Conservation (phyloP, 2,113 vertebrate genomes). For the Jacana jacana region DNA sequence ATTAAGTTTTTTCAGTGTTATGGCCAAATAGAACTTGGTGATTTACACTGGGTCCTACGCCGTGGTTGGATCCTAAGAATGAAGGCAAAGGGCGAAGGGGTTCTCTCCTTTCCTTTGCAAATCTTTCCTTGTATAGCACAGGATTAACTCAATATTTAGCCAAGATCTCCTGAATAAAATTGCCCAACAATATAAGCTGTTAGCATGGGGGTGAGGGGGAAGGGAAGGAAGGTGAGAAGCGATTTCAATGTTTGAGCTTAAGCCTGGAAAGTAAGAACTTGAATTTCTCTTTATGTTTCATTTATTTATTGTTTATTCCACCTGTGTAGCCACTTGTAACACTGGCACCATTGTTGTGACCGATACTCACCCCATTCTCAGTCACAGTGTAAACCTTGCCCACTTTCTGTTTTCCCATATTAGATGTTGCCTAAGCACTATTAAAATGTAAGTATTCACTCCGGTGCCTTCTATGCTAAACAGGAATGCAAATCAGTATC, state of each 20-base stretch:
- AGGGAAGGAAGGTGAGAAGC: fast-evolving
- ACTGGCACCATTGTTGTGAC: neutral
- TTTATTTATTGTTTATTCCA: neutral
- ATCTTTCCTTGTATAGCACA: neutral
- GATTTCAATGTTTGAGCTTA: neutral
- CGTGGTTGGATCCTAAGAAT: neutral
- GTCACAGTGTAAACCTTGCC: neutral
- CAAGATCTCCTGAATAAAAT: neutral
- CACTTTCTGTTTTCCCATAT: neutral
- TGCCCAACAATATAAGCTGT: neutral
- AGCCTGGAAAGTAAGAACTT: neutral
- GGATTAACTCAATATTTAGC: neutral
- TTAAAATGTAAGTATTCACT: neutral
- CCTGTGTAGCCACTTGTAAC: neutral
- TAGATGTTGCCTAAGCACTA: neutral
- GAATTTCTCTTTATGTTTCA: neutral
- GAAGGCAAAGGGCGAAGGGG: neutral
- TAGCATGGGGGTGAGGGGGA: neutral
- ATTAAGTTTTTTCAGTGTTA: neutral
- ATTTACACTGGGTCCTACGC: neutral
- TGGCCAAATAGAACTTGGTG: neutral
- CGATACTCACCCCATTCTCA: neutral
- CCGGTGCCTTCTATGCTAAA: neutral
- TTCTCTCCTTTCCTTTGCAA: neutral
- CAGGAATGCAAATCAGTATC: neutral